Evolutionary conservation across 2,797 vertebrate species (phyloP).

Genomic region (Diglossa cyanea): DNA sequence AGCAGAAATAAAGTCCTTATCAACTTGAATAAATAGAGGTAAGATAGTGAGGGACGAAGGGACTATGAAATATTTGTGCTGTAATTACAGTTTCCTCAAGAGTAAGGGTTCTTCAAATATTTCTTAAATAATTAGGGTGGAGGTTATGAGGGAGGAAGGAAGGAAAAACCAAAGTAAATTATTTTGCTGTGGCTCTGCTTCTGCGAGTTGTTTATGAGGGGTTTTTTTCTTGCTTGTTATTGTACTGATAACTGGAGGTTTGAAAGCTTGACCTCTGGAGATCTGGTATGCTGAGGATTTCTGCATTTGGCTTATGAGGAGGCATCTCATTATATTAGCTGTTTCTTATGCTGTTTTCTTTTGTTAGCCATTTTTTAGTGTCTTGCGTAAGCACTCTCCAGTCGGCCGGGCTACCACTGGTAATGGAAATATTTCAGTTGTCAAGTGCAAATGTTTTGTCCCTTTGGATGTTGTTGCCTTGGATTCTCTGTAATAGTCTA

Average conservation of each 20-base stretch:
- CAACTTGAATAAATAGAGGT: neutral
- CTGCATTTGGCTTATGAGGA: neutral
- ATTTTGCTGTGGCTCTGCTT: neutral
- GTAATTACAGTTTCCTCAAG: neutral
- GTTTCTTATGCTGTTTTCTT: neutral
- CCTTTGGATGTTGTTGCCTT: neutral
- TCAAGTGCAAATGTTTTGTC: conserved; percentile 12
- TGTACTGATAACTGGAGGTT: neutral
- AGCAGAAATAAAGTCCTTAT: neutral
- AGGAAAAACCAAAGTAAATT: neutral
- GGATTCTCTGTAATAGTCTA: neutral
- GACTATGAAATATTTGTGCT: neutral
- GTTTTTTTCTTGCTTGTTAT: neutral
- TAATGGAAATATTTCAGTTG: conserved; percentile 12
- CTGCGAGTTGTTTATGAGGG: neutral
- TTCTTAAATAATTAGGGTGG: neutral
- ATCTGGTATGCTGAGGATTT: neutral
- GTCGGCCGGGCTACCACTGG: neutral
- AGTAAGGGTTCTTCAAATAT: conserved; percentile 8
- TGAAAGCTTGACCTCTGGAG: neutral
- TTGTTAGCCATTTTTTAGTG: neutral
- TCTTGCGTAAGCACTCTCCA: neutral
- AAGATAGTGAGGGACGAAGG: neutral
- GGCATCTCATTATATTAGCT: neutral
- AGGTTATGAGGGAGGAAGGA: neutral